Conservation (phyloP, 2,888 invertebrate genomes). For the Merodon equestris region DNA sequence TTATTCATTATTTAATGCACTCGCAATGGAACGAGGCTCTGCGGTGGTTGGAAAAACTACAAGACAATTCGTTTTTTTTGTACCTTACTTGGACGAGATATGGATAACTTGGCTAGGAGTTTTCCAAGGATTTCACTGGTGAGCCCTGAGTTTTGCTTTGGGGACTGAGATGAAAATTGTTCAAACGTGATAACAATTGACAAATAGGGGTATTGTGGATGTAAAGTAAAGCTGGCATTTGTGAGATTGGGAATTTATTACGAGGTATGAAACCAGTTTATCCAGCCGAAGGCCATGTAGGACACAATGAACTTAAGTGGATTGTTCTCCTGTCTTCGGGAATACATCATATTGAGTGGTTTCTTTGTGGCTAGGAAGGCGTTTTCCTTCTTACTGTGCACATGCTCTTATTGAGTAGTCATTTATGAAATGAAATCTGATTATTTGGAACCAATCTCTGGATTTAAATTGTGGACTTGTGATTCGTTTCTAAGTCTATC, state of each 20-base stretch:
- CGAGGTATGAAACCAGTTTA: conserved; percentile 3
- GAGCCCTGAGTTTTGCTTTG: not conserved
- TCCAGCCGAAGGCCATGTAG: not conserved
- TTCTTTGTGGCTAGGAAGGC: too few species aligned
- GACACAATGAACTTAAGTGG: too few species aligned
- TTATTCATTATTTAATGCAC: conserved; percentile 58
- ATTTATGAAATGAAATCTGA: too few species aligned
- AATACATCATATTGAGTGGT: too few species aligned
- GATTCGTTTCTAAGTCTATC: too few species aligned
- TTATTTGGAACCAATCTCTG: too few species aligned
- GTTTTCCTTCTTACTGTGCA: too few species aligned
- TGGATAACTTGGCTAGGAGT: conserved; percentile 12
- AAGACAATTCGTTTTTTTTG: conserved; percentile 21
- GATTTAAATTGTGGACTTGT: too few species aligned
- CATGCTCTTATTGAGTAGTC: too few species aligned
- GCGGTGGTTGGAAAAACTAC: not conserved
- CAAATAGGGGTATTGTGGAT: conserved; percentile 11
- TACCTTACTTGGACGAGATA: too few species aligned
- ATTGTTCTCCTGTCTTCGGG: too few species aligned
- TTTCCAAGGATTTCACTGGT: conserved; percentile 23
- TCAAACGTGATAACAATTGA: conserved; percentile 43
- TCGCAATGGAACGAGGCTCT: conserved; percentile 17
- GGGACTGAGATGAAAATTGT: conserved; percentile 13
- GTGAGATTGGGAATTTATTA: conserved; percentile 5
- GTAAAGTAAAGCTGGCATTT: conserved; percentile 5